Percentiles rank a stretch among this genome's conserved stretches.
Evolutionary conservation across 2,113 vertebrate species (phyloP).

Genomic region (Amia ocellicauda): DNA sequence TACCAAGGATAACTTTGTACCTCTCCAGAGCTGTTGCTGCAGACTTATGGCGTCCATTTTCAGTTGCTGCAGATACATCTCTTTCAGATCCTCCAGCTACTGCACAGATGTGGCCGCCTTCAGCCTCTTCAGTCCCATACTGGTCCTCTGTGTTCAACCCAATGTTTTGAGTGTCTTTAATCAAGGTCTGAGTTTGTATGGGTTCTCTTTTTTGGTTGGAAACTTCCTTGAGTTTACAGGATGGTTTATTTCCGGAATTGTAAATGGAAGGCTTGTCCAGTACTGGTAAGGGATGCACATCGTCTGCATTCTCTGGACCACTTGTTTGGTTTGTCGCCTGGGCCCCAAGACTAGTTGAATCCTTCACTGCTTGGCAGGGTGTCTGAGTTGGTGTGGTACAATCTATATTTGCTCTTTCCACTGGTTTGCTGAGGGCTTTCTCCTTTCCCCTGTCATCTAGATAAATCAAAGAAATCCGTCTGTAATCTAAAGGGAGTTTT

Average conservation of each 20-base stretch:
- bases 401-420: background rate
- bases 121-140: background rate
- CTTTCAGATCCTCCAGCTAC: background rate
- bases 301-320: no score
- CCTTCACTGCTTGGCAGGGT: background rate
- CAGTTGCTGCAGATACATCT: background rate
- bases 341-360: background rate
- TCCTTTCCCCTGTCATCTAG: background rate
- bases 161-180: conserved; percentile 23
- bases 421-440: background rate
- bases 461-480: background rate
- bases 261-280: background rate
- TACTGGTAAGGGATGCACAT: no score
- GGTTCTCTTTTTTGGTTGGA: conserved; percentile 40
- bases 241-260: conserved; percentile 18
- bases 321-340: background rate
- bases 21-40: conserved; percentile 20
- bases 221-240: conserved; percentile 39
- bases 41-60: conserved; percentile 1
- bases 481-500: background rate
- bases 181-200: conserved; percentile 38
- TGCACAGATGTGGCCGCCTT: background rate
- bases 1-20: conserved; percentile 26
- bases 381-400: background rate
- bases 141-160: background rate